Percentiles rank a stretch among this genome's conserved stretches.
These are phyloP conservation scores for Timema podura DNA, from an alignment of 2,888 invertebrate genomes.

Conservation along the genomic window DNA sequence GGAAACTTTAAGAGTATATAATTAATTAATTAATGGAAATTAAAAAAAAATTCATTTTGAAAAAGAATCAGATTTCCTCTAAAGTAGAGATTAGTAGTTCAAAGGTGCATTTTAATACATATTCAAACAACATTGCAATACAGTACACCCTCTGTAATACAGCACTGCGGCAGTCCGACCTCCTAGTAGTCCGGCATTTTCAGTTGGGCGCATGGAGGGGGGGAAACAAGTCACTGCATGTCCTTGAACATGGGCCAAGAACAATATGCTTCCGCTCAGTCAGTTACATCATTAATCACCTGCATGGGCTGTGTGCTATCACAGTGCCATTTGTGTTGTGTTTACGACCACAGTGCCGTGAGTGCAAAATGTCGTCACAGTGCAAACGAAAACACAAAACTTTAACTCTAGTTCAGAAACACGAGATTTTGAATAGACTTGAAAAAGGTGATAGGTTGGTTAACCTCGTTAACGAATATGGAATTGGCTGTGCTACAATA, in stretches of 20 bases:
- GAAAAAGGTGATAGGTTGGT: neutral
- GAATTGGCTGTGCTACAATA: conserved; percentile 3
- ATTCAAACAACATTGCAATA: neutral
- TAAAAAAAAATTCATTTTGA: no score
- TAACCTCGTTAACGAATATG: conserved; percentile 2
- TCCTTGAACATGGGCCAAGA: neutral
- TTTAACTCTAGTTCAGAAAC: neutral
- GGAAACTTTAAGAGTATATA: no score
- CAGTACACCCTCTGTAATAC: neutral
- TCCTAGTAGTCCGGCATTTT: neutral
- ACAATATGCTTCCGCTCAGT: neutral
- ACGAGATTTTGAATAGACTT: neutral
- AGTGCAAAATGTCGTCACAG: neutral
- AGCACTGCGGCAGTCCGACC: neutral
- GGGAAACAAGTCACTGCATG: neutral
- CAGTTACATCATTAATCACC: neutral
- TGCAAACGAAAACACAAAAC: neutral
- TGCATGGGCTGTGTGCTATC: neutral
- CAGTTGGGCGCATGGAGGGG: neutral
- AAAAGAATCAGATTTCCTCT: no score
- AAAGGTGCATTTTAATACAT: no score
- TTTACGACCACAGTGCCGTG: neutral
- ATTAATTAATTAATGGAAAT: no score
- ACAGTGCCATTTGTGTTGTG: neutral
- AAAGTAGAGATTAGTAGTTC: no score